Evolutionary conservation across 2,797 vertebrate species (phyloP).

Genomic region (Chelon labrosus): DNA sequence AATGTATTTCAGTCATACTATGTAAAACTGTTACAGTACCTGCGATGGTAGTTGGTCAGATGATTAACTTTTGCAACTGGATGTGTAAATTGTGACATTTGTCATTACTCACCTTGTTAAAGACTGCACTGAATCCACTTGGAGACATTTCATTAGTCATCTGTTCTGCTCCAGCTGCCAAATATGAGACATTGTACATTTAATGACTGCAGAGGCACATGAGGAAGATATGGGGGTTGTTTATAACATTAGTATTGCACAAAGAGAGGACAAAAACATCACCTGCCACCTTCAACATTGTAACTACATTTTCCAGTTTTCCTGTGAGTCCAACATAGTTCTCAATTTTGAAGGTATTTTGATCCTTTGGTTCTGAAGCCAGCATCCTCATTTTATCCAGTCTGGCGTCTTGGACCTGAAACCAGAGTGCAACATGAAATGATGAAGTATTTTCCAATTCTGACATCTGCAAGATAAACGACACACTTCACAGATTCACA

Average conservation of each 20-base stretch:
- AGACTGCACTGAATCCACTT: constrained; percentile 85
- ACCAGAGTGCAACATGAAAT: constrained; percentile 18
- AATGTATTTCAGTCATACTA: too few relatives aligned
- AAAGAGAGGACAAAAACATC: not conserved
- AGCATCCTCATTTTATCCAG: constrained; percentile 60
- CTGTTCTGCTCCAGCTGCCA: constrained; percentile 44
- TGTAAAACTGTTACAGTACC: too few relatives aligned
- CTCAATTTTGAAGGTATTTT: constrained; percentile 82
- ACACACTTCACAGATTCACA: too few relatives aligned
- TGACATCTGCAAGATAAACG: too few relatives aligned
- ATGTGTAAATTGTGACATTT: too few relatives aligned
- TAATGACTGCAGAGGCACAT: too few relatives aligned
- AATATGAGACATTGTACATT: too few relatives aligned
- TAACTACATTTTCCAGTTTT: constrained; percentile 75
- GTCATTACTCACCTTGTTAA: constrained; percentile 69
- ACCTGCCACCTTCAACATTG: constrained; percentile 81
- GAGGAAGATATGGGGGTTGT: too few relatives aligned
- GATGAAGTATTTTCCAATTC: not conserved
- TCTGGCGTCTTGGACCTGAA: constrained; percentile 71
- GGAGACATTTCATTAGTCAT: constrained; percentile 86
- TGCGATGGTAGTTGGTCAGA: too few relatives aligned
- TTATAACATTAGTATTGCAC: not conserved
- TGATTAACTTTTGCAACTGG: too few relatives aligned
- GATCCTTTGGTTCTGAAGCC: constrained; percentile 79
- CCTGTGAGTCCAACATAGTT: constrained; percentile 79